Percentiles rank a stretch among this genome's conserved stretches.
phyloP scores from a whole-genome alignment of 2,797 vertebrate species.

The Macrochelys suwanniensis region DNA sequence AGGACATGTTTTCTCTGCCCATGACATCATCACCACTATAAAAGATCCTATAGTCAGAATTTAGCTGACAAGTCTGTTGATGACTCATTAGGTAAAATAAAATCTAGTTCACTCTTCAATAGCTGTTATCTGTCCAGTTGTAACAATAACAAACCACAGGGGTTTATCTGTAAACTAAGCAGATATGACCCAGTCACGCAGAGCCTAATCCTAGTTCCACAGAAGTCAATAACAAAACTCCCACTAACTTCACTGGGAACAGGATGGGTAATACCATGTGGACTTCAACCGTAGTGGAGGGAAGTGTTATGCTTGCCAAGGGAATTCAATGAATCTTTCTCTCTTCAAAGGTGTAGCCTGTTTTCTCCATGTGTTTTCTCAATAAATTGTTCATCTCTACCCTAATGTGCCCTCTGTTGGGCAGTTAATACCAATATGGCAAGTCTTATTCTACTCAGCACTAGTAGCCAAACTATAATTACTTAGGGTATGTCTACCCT shows the following conservation, averaged over 20 bases:
- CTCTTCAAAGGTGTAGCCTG: fast-evolving
- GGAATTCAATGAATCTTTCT: background rate
- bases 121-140: background rate
- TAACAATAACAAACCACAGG: background rate
- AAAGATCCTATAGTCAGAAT: background rate
- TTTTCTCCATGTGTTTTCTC: fast-evolving
- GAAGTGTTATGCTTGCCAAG: fast-evolving
- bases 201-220: background rate
- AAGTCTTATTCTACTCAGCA: background rate
- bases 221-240: background rate
- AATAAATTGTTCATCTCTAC: background rate
- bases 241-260: background rate
- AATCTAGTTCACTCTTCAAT: background rate
- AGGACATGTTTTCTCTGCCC: background rate
- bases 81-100: background rate
- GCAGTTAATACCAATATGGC: fast-evolving
- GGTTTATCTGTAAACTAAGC: background rate
- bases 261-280: background rate
- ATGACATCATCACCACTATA: fast-evolving
- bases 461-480: background rate
- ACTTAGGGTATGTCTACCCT: background rate
- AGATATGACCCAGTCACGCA: background rate
- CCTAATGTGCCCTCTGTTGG: background rate
- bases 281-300: fast-evolving
- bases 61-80: background rate